Evolutionary conservation across 1,140 invertebrate species (phyloP).

Genomic region (Bombyx mandarina): DNA sequence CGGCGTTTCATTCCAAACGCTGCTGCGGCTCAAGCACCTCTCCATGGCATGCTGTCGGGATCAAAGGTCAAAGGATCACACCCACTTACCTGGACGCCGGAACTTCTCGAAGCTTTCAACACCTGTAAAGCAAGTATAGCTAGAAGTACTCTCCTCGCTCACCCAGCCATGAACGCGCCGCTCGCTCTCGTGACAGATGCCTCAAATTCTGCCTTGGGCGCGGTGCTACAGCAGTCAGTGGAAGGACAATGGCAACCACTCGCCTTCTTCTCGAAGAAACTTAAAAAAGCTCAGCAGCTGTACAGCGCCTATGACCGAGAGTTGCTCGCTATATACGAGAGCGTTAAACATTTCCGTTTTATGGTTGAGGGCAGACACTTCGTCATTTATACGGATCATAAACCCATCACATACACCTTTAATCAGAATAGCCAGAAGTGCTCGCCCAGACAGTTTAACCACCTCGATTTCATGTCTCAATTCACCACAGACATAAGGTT

Average conservation of each 20-base stretch:
- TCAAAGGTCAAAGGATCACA: background rate
- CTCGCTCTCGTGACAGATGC: conserved; percentile 30
- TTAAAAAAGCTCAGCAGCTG: conserved; percentile 11
- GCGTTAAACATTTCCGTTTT: conserved; percentile 14
- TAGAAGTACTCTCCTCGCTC: background rate
- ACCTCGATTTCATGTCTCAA: too few species aligned
- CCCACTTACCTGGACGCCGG: background rate
- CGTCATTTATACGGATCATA: too few species aligned
- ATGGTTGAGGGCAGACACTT: too few species aligned
- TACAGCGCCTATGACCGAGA: conserved; percentile 18
- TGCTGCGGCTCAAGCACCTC: conserved; percentile 16
- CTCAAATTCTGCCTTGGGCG: conserved; percentile 40
- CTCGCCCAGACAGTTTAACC: too few species aligned
- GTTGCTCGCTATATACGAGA: too few species aligned
- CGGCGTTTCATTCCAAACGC: conserved; percentile 27
- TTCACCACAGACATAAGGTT: too few species aligned
- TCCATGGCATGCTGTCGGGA: conserved; percentile 7
- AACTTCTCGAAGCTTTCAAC: background rate
- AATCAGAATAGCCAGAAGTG: conserved; percentile 27
- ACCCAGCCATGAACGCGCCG: background rate
- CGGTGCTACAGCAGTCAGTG: conserved; percentile 32
- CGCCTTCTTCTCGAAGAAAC: conserved; percentile 14
- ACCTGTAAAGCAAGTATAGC: background rate
- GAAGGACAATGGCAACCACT: conserved; percentile 20
- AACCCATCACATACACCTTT: too few species aligned